These are phyloP conservation scores for Stenichneumon culpator DNA, from an alignment of 2,888 invertebrate species.

Conservation along the genomic window DNA sequence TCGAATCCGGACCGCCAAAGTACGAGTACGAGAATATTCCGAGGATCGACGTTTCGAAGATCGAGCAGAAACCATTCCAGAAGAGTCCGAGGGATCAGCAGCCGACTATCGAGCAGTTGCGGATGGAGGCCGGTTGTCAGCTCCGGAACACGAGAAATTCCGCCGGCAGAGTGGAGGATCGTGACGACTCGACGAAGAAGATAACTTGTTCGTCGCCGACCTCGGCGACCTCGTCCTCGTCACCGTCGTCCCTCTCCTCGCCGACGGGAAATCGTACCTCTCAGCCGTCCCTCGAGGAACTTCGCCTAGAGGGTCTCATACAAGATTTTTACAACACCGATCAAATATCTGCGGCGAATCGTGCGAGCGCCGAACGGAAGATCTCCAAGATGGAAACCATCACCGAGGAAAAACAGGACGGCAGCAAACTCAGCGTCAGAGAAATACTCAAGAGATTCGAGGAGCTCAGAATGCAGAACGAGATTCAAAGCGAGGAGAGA, in stretches of 20 bases:
- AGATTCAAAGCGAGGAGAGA: slow-evolving; percentile 76
- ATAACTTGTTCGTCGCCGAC: slow-evolving; percentile 52
- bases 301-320: slow-evolving; percentile 79
- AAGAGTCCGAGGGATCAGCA: slow-evolving; percentile 72
- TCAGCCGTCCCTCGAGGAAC: slow-evolving; percentile 74
- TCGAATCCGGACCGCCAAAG: slow-evolving; percentile 72
- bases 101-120: slow-evolving; percentile 81
- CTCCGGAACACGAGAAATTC: slow-evolving; percentile 77
- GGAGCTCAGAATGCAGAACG: slow-evolving; percentile 86
- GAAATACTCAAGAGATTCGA: slow-evolving; percentile 94
- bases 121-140: slow-evolving; percentile 81
- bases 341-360: slow-evolving; percentile 71
- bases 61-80: slow-evolving; percentile 74
- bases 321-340: slow-evolving; percentile 81
- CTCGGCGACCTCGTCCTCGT: slow-evolving; percentile 52
- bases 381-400: slow-evolving; percentile 91
- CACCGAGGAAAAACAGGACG: slow-evolving; percentile 90
- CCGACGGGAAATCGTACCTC: slow-evolving; percentile 57
- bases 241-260: slow-evolving; percentile 63
- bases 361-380: slow-evolving; percentile 77
- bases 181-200: slow-evolving; percentile 65
- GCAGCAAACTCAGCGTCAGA: slow-evolving; percentile 93
- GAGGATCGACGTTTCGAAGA: slow-evolving; percentile 81
- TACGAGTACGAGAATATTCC: slow-evolving; percentile 84
- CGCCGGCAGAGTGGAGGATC: slow-evolving; percentile 61